Evolutionary conservation across 2,797 vertebrate species (phyloP).

Genomic region (Sciurus vulgaris): DNA sequence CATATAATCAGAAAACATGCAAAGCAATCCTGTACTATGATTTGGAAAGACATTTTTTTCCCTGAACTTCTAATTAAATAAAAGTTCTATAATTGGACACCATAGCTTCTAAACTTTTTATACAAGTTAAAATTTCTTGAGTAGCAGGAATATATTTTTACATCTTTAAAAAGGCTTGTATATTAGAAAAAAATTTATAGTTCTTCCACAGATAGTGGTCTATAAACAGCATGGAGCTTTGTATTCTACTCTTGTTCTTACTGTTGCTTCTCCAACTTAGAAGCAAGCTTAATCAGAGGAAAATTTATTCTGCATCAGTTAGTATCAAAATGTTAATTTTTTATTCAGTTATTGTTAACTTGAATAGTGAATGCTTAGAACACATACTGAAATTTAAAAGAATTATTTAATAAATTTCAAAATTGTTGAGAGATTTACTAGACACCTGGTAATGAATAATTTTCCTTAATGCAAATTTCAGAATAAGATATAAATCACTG

Average conservation of each 20-base stretch:
- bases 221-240: not conserved
- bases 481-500: not conserved
- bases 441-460: not conserved
- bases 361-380: not conserved
- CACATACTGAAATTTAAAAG: constrained; percentile 8
- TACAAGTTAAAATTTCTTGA: not conserved
- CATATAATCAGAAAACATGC: not conserved
- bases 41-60: not conserved
- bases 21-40: not conserved
- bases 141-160: not conserved
- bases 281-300: not conserved
- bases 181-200: not conserved
- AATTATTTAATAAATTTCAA: constrained; percentile 25
- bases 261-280: not conserved
- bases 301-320: not conserved
- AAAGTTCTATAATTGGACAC: not conserved
- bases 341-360: constrained; percentile 24
- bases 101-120: not conserved
- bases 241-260: not conserved
- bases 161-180: not conserved
- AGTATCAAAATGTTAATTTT: constrained; percentile 8
- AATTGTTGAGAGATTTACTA: constrained; percentile 7
- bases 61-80: not conserved
- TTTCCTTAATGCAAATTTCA: constrained; percentile 46
- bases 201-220: not conserved